phyloP scores from a whole-genome alignment of 2,113 vertebrate genomes.

The Grallaria varia region DNA sequence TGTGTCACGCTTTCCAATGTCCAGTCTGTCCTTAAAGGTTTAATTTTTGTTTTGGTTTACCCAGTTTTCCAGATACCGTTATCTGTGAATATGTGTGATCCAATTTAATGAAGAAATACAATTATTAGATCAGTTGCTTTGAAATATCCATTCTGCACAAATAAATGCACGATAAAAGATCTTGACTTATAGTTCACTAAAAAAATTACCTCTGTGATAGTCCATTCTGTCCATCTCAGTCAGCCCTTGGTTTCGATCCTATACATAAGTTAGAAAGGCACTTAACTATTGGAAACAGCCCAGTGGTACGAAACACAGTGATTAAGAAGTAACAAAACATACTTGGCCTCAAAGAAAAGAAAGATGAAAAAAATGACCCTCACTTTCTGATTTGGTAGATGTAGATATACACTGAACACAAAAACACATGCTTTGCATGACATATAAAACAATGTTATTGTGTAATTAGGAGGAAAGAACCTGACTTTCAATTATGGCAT shows the following conservation, averaged over 20 bases:
- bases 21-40: not conserved
- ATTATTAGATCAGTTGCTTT: not conserved
- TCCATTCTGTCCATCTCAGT: not conserved
- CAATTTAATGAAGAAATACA: not conserved
- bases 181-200: not conserved
- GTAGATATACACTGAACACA: not conserved
- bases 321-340: not conserved
- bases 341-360: not conserved
- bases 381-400: not conserved
- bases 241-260: not conserved
- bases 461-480: not conserved
- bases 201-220: not conserved
- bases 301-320: not conserved
- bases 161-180: not conserved
- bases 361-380: not conserved
- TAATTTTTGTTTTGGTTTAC: not conserved
- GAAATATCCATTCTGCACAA: not conserved
- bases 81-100: not conserved
- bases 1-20: not conserved
- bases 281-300: not conserved
- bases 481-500: slow-evolving; percentile 3
- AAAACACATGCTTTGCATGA: not conserved
- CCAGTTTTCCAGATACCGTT: not conserved
- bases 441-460: not conserved
- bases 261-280: not conserved